phyloP scores from a whole-genome alignment of 2,113 vertebrate species.

The Deroptyus accipitrinus region DNA sequence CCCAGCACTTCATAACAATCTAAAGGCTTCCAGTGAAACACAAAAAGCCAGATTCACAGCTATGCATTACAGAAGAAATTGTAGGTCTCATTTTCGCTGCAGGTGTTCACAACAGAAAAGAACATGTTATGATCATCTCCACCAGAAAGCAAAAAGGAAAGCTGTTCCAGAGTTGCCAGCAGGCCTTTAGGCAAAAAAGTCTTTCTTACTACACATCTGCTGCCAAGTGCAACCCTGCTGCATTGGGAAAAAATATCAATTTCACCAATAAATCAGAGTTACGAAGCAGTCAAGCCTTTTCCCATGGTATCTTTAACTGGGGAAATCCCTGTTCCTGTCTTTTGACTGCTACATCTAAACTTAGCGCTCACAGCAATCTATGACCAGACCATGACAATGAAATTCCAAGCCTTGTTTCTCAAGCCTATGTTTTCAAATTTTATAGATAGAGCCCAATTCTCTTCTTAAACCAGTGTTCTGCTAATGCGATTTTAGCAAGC shows the following conservation, averaged over 20 bases:
- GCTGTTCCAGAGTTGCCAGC: neutral
- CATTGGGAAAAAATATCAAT: neutral
- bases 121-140: neutral
- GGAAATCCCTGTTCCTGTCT: neutral
- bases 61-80: neutral
- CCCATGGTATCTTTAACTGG: neutral
- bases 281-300: neutral
- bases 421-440: neutral
- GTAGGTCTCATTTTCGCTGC: neutral
- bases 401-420: neutral
- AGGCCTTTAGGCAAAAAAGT: neutral
- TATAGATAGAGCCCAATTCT: neutral
- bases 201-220: neutral
- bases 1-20: neutral
- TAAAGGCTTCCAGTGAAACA: neutral
- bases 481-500: neutral
- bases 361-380: neutral
- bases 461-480: neutral
- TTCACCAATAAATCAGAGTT: neutral
- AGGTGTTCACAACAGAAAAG: neutral
- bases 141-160: neutral
- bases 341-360: neutral
- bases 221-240: neutral
- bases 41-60: neutral
- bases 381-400: neutral